Percentiles rank a stretch among this genome's conserved stretches.
Conservation (phyloP, 2,797 vertebrate species). For the Remorina albescens region DNA sequence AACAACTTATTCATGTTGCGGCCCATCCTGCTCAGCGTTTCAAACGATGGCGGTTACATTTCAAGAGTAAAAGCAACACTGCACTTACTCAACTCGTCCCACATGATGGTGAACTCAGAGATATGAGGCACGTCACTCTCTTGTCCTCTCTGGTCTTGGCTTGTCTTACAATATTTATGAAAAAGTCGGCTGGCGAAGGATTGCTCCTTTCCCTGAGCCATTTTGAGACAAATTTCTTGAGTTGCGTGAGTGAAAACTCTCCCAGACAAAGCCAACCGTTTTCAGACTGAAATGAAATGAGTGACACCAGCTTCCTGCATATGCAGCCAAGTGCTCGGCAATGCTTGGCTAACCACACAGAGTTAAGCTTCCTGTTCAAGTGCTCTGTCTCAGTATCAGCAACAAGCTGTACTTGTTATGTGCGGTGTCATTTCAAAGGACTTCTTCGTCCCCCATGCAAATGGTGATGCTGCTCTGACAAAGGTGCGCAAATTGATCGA, state of each 20-base stretch:
- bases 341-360: conserved; percentile 81
- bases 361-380: conserved; percentile 84
- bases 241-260: conserved; percentile 24
- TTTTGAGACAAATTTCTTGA: conserved; percentile 69
- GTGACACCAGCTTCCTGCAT: conserved; percentile 92
- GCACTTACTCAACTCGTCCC: conserved; percentile 95
- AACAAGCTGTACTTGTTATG: conserved; percentile 27
- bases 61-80: conserved; percentile 32
- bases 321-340: conserved; percentile 69
- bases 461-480: conserved; percentile 15
- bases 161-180: conserved; percentile 87
- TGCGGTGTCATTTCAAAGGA: conserved; percentile 17
- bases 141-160: conserved; percentile 86
- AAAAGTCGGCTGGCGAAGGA: conserved; percentile 92
- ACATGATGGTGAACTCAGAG: conserved; percentile 88
- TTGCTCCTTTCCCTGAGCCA: conserved; percentile 90
- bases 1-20: conserved; percentile 5
- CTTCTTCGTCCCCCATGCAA: conserved; percentile 2
- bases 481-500: not conserved
- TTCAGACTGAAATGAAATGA: conserved; percentile 56
- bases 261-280: conserved; percentile 59
- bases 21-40: conserved; percentile 7
- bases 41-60: conserved; percentile 18
- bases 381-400: conserved; percentile 36
- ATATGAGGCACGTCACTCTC: conserved; percentile 87